Conservation (phyloP, 2,113 vertebrate genomes). For the Dolichotis patagonum region DNA sequence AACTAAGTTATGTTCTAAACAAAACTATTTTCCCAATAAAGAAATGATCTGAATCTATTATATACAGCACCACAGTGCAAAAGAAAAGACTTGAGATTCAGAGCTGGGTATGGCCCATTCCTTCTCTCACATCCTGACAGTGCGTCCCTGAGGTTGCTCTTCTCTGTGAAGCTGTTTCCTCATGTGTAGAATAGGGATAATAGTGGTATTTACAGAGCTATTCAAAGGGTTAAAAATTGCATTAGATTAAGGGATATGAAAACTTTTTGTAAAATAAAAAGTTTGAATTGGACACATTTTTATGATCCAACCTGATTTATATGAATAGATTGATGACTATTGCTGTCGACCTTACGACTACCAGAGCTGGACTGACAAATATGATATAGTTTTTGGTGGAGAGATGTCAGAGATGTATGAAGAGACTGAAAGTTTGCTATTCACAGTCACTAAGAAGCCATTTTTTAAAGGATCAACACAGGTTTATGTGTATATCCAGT, state of each 20-base stretch:
- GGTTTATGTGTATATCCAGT: not conserved
- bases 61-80: accelerated
- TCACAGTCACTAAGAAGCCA: not conserved
- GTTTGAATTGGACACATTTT: not conserved
- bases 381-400: not conserved
- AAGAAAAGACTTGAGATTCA: not conserved
- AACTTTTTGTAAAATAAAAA: not conserved
- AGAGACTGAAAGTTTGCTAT: not conserved
- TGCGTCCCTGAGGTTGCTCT: not conserved
- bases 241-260: not conserved
- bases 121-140: not conserved
- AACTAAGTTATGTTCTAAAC: not conserved
- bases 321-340: not conserved
- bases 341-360: not conserved
- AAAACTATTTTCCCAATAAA: not conserved
- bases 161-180: not conserved
- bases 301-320: not conserved
- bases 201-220: not conserved
- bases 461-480: not conserved
- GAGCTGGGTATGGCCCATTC: not conserved
- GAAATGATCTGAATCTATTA: not conserved
- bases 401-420: not conserved
- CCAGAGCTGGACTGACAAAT: not conserved
- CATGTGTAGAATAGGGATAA: not conserved
- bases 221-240: not conserved